phyloP scores from a whole-genome alignment of 2,113 vertebrate genomes.

The Pseudonaja textilis region DNA sequence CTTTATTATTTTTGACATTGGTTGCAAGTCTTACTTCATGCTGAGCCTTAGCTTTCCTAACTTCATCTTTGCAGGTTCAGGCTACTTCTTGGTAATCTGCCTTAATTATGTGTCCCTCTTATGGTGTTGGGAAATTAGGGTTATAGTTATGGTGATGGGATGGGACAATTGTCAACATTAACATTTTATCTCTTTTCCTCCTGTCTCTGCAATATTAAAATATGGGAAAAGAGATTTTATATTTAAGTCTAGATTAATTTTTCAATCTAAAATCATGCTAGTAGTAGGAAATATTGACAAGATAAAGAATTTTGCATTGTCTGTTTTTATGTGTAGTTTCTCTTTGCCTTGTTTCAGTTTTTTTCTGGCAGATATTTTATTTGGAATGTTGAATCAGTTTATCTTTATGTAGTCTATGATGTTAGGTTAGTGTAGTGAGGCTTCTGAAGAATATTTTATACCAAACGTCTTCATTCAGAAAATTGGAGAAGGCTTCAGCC shows the following conservation, averaged over 20 bases:
- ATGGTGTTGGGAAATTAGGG: not conserved
- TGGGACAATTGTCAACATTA: not conserved
- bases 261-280: not conserved
- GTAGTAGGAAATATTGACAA: not conserved
- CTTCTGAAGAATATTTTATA: not conserved
- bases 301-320: not conserved
- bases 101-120: not conserved
- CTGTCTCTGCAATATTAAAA: not conserved
- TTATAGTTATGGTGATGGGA: not conserved
- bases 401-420: not conserved
- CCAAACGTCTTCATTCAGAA: not conserved
- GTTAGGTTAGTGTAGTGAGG: not conserved
- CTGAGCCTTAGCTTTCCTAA: not conserved
- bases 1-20: not conserved
- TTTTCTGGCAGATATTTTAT: not conserved
- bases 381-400: not conserved
- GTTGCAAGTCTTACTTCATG: not conserved
- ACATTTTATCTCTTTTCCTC: not conserved
- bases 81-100: not conserved
- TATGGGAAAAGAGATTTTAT: not conserved
- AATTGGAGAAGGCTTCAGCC: not conserved
- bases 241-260: not conserved
- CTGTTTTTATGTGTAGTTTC: not conserved
- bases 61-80: not conserved
- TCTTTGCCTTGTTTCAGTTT: not conserved